A percentile compares a stretch with the other conserved stretches of the same genome.
Evolutionary conservation across 2,888 invertebrate genomes (phyloP).

Genomic region (Elgonia sp.): DNA sequence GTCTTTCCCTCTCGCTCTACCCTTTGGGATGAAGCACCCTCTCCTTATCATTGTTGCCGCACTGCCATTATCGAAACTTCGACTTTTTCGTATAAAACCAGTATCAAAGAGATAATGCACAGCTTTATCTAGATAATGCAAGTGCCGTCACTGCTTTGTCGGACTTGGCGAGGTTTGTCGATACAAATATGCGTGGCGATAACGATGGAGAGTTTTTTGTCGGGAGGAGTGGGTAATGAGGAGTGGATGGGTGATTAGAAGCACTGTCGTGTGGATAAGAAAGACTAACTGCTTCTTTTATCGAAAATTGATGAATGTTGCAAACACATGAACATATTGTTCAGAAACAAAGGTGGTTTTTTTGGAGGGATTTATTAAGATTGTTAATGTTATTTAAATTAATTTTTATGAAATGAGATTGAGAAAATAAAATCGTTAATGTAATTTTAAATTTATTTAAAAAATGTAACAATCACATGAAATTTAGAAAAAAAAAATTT

Average conservation of each 20-base stretch:
- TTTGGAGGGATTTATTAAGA: no score
- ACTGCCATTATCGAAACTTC: conserved; percentile 78
- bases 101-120: conserved; percentile 54
- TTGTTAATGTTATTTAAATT: no score
- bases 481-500: no score
- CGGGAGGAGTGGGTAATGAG: not conserved
- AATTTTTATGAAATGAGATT: no score
- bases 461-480: no score
- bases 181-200: conserved; percentile 41
- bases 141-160: conserved; percentile 35
- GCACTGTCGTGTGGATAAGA: not conserved
- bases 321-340: no score
- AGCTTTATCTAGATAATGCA: conserved; percentile 43
- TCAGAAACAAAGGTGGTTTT: no score
- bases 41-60: conserved; percentile 62
- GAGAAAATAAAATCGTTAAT: no score
- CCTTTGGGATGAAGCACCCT: conserved; percentile 42
- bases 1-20: conserved; percentile 67
- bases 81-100: conserved; percentile 60
- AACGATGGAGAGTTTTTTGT: not conserved
- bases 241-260: not conserved
- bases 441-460: no score
- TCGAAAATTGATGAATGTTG: no score
- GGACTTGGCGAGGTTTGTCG: conserved; percentile 36
- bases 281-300: not conserved